phyloP scores from a whole-genome alignment of 1,140 invertebrate species.

The Drosophila nikananu region DNA sequence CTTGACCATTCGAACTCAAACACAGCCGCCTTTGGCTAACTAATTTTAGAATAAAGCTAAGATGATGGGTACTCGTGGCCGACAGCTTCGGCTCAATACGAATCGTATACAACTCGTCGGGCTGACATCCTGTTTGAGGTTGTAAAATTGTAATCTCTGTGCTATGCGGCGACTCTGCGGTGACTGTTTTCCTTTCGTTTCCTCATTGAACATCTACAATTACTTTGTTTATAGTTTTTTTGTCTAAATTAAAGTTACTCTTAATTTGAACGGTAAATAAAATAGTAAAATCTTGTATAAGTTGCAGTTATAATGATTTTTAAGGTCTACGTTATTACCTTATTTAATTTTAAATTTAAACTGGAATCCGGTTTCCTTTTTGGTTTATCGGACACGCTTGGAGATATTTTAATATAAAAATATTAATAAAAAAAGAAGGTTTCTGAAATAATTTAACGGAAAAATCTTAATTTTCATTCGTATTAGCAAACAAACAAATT shows the following conservation, averaged over 20 bases:
- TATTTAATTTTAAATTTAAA: not conserved
- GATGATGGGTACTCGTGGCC: conserved; percentile 14
- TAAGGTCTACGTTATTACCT: too few relatives aligned
- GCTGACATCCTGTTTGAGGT: conserved; percentile 36
- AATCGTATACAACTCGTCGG: conserved; percentile 10
- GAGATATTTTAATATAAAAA: not conserved
- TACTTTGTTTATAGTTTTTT: not conserved
- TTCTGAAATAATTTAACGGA: not conserved
- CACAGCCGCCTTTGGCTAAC: conserved; percentile 19
- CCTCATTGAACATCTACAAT: not conserved
- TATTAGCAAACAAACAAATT: not conserved
- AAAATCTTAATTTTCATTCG: not conserved
- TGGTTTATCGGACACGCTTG: not conserved
- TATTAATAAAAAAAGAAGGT: not conserved
- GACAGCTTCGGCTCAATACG: conserved; percentile 3
- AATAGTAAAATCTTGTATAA: not conserved
- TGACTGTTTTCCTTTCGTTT: not conserved
- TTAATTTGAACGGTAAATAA: not conserved
- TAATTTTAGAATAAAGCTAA: conserved; percentile 27
- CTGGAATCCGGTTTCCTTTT: not conserved
- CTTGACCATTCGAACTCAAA: conserved; percentile 17
- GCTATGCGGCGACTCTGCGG: not conserved
- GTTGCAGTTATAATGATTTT: too few relatives aligned
- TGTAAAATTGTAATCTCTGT: conserved; percentile 22
- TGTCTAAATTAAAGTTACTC: not conserved